Conservation (phyloP, 2,113 vertebrate genomes). For the Eudyptes chrysolophus region DNA sequence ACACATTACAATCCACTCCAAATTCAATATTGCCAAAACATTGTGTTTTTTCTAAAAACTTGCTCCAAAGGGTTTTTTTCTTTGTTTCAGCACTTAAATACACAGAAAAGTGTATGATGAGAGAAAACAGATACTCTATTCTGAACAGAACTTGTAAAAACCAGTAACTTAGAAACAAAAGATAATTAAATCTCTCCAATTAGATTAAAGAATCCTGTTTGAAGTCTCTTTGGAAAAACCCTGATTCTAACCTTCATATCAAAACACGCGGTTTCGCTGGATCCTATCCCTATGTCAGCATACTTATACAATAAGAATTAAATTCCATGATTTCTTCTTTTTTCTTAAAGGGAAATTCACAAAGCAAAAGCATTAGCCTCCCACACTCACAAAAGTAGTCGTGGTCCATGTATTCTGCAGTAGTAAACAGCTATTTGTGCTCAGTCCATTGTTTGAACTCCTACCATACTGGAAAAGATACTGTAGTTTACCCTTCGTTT, state of each 20-base stretch:
- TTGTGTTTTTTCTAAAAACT: neutral
- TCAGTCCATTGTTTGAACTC: neutral
- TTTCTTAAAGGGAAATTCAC: neutral
- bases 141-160: conserved; percentile 39
- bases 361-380: neutral
- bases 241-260: conserved; percentile 26
- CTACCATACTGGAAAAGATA: neutral
- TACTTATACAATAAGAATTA: neutral
- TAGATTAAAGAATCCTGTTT: neutral
- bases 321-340: neutral
- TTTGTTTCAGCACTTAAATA: conserved; percentile 55
- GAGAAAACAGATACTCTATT: conserved; percentile 29
- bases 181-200: conserved; percentile 6
- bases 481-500: neutral
- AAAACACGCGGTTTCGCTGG: neutral
- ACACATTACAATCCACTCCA: conserved; percentile 58
- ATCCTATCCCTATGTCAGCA: conserved; percentile 28
- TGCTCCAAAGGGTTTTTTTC: neutral
- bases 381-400: neutral
- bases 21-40: conserved; percentile 49
- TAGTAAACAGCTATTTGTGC: conserved; percentile 2
- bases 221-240: neutral
- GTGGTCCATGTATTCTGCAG: conserved; percentile 8
- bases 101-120: conserved; percentile 24
- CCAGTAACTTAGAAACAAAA: conserved; percentile 1